These are phyloP conservation scores for Saturnia japonica DNA, from an alignment of 2,888 invertebrate species.

Conservation along the genomic window DNA sequence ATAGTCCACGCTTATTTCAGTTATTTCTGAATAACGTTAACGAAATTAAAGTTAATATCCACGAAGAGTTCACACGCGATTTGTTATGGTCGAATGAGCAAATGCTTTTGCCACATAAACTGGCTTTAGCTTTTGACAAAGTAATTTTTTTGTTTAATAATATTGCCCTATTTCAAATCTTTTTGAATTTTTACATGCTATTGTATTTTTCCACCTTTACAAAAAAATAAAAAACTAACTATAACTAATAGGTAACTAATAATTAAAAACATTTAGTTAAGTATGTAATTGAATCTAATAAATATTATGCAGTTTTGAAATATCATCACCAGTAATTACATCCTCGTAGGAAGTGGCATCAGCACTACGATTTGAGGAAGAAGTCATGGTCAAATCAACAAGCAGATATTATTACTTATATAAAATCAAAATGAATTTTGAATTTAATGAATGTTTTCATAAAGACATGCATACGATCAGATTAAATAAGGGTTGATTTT, in stretches of 20 bases:
- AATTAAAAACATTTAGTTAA: too few relatives aligned
- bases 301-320: not conserved
- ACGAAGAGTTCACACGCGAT: constrained; percentile 5
- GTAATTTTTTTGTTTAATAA: too few relatives aligned
- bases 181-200: too few relatives aligned
- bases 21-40: not conserved
- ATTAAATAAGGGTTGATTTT: too few relatives aligned
- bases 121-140: not conserved
- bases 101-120: not conserved
- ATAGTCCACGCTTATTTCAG: not conserved
- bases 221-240: too few relatives aligned
- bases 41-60: not conserved
- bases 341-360: not conserved
- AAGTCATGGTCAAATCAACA: not conserved
- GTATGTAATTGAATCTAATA: not conserved
- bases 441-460: too few relatives aligned
- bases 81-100: not conserved
- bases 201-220: too few relatives aligned
- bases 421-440: too few relatives aligned
- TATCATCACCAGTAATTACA: not conserved
- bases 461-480: too few relatives aligned
- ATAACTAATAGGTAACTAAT: too few relatives aligned
- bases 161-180: too few relatives aligned
- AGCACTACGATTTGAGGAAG: not conserved
- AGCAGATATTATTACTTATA: not conserved